Base-by-base conservation (phyloP, 2,888 invertebrate genomes). In the Drosophila putrida region DNA sequence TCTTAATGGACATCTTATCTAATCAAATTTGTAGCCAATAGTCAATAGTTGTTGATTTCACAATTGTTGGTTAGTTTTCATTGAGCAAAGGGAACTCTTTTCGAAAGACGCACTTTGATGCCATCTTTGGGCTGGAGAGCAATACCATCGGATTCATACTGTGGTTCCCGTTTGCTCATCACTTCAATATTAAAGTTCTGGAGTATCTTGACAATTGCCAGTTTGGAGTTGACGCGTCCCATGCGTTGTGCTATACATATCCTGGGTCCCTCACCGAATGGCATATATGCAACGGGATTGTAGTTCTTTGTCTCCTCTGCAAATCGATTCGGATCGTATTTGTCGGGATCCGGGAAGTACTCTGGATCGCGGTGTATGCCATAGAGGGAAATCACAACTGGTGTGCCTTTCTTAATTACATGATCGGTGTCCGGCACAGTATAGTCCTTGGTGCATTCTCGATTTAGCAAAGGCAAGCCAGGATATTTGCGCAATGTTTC, bases 401-500 rank as follows among this genome's bases (percentile, higher is more conserved):
- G 78, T 0, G 91, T 91, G 13, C 92, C 93, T 55, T 92, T 91
- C 58, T 89, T 81, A 6, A 93, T 90, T 4, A 87, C 70, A 5
- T 88, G 73, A 20, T 91, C 63, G 2, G 88, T 89, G 2, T 89
- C 90, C 0, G 92, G 91, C 3, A 93, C 75, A 0, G 66, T 57
- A 58, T 90, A 93, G 27, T 91, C 89, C 67, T 90, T 71, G 0
- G 91, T 91, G 41, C 93, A 93, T 59, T 90, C 84, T 0, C 93
- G 90, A 59, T 92, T 93, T 0, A 93, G 80, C 6, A 92, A 63
- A 0, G 92, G 90, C 2, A 93, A 81, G 0, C 92, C 92, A 0
- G 93, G 93, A 80, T 93, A 93, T 59, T 92, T 91, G 5, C 93
- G 88, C 15, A 93, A 15, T 0, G 91, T 89, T 70, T 92, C 92